Evolutionary conservation across 2,113 vertebrate species (phyloP), one percentile per base, ranked within the genome.

Genomic region (Melanerpes aurifrons): DNA sequence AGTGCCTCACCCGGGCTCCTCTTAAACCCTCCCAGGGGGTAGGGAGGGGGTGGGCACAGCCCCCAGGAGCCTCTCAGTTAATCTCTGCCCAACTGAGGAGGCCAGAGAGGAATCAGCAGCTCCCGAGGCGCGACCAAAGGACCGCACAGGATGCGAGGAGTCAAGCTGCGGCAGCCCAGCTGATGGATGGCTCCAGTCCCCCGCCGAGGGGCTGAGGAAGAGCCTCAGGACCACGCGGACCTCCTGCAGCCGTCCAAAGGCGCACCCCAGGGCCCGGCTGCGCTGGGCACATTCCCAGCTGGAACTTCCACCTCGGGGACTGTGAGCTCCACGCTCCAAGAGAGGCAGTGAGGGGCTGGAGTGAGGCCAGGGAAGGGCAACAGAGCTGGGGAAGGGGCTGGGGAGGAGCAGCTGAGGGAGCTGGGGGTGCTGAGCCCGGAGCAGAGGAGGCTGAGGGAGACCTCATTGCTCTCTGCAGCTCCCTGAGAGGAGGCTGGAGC

Each of bases 81-180:
- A 86, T 94, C 93, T 67, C 43, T 14, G 79, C n/a, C 24, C 94
- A 92, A 77, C 48, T 85, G 89, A 12, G 63, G 89, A 85, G 94
- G 90, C 4, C 4, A 20, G 63, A 84, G 92, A 78, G 92, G 83
- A 90, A 89, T 50, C 5, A 74, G 92, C 56, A 76, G 81, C 3
- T 95, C 80, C 92, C 16, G 31, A 61, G 81, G 94, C 61, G 2
- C 21, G 50, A 58, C 45, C n/a, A 1, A 28, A 72, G 20, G 93
- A 56, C 84, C 74, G 1, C 47, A 18, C 89, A 54, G 73, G 87
- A 85, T 56, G 94, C 22, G 43, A 40, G 43, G 83, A 90, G 56
- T 93, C 93, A 70, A 1, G 14, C 89, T 80, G 79, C 95, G 95
- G 96, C 66, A 53, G 89, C n/a, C 89, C 26, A 17, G 59, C 87